Percentiles rank a stretch among this genome's conserved stretches.
Evolutionary conservation across 2,113 vertebrate genomes (phyloP).

Genomic region (Sardina pilchardus): DNA sequence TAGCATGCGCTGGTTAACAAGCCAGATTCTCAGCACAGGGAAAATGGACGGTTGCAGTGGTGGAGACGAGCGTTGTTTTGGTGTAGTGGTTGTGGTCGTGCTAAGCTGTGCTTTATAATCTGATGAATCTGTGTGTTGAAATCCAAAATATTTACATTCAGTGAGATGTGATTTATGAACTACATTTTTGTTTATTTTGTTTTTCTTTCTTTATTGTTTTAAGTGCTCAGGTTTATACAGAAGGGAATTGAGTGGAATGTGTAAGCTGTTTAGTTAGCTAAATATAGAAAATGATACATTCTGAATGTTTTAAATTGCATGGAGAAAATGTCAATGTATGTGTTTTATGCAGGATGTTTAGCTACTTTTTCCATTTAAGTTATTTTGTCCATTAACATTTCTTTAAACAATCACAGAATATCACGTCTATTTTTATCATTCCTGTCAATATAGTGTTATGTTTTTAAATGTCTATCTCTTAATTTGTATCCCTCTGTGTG

Average conservation of each 20-base stretch:
- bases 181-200: not conserved
- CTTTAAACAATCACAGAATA: not conserved
- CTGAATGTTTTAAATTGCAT: not conserved
- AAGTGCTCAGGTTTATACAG: conserved; percentile 3
- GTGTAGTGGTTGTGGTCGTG: not conserved
- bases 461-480: not conserved
- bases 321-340: not conserved
- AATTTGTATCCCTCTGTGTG: not conserved
- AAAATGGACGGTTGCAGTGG: not conserved
- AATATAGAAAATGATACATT: not conserved
- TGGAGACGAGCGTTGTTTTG: not conserved
- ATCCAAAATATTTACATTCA: not conserved
- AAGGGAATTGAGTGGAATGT: not conserved
- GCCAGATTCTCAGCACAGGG: not conserved
- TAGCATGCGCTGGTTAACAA: not conserved
- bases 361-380: not conserved
- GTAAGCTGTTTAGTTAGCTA: not conserved
- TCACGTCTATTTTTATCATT: not conserved
- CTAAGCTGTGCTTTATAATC: not conserved
- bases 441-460: not conserved
- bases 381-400: not conserved
- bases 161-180: not conserved
- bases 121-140: not conserved
- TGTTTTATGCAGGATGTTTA: not conserved
- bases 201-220: not conserved